Percentiles rank a stretch among this genome's conserved stretches.
Conservation (phyloP, 2,113 vertebrate species). For the Ardeotis arabs region DNA sequence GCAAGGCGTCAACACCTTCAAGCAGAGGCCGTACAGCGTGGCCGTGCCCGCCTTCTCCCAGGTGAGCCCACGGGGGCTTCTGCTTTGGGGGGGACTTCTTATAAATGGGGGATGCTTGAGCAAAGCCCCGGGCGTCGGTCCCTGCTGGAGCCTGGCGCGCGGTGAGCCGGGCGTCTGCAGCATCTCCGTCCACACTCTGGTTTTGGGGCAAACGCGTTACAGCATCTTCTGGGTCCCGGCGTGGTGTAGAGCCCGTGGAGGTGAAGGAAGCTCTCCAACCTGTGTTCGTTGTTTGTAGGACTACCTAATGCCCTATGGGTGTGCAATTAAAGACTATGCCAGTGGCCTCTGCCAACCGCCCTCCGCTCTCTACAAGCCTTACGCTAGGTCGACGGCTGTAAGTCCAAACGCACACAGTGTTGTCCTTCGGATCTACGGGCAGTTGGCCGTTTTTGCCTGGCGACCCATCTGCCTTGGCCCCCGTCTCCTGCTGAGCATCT, state of each 20-base stretch:
- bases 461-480: not conserved
- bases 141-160: not conserved
- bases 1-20: slow-evolving; percentile 80
- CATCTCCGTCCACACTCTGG: accelerated
- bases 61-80: slow-evolving; percentile 67
- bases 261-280: slow-evolving; percentile 50
- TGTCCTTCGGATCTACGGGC: slow-evolving; percentile 49
- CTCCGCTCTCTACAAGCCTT: slow-evolving; percentile 74
- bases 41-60: slow-evolving; percentile 88
- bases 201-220: not conserved
- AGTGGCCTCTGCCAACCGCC: slow-evolving; percentile 70
- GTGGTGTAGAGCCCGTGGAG: not conserved
- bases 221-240: accelerated
- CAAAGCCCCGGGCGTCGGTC: accelerated
- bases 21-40: slow-evolving; percentile 92
- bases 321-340: slow-evolving; percentile 75
- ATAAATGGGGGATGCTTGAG: not conserved
- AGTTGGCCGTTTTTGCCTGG: not conserved
- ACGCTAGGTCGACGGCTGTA: slow-evolving; percentile 72
- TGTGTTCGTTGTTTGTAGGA: slow-evolving; percentile 76
- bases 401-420: slow-evolving; percentile 52
- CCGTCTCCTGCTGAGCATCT: not conserved
- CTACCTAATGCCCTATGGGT: slow-evolving; percentile 75
- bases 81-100: accelerated
- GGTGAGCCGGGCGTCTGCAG: accelerated